Percentiles rank a stretch among this genome's conserved stretches.
phyloP scores from a whole-genome alignment of 2,113 vertebrate genomes.

The Engraulis encrasicolus region DNA sequence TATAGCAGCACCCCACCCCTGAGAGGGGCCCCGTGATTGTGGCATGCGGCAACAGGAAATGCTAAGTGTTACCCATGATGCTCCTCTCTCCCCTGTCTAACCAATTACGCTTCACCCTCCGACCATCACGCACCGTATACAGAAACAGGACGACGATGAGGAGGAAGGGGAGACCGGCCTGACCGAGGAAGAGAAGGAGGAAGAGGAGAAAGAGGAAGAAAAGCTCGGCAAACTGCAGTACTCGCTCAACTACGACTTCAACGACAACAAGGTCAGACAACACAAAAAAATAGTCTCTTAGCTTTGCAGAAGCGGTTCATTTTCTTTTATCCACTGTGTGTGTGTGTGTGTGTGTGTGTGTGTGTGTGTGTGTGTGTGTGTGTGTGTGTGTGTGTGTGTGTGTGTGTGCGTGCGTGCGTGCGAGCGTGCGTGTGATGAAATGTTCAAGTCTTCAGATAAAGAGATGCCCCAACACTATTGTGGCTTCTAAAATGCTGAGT shows the following conservation, averaged over 20 bases:
- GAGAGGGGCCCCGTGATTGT: conserved; percentile 67
- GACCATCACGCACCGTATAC: conserved; percentile 35
- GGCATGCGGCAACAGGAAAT: conserved; percentile 72
- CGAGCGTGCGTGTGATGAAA: not conserved
- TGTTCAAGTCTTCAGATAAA: not conserved
- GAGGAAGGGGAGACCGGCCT: conserved; percentile 89
- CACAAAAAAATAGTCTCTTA: too few relatives aligned
- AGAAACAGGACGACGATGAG: conserved; percentile 91
- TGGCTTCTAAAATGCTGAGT: too few relatives aligned
- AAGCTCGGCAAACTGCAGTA: conserved; percentile 97
- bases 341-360: too few relatives aligned
- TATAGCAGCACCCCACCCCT: conserved; percentile 53
- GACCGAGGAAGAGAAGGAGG: conserved; percentile 93
- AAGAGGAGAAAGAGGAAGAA: conserved; percentile 94
- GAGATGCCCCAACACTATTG: too few relatives aligned
- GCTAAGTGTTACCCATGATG: not conserved
- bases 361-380: too few relatives aligned
- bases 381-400: not conserved
- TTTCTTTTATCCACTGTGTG: too few relatives aligned
- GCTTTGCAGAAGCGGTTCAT: too few relatives aligned
- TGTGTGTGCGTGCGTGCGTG: not conserved
- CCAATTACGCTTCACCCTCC: conserved; percentile 22
- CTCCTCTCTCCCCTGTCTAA: not conserved
- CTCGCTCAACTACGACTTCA: conserved; percentile 96
- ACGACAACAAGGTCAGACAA: conserved; percentile 88